Conservation (phyloP, 2,888 invertebrate genomes). For the Rutpela maculata region DNA sequence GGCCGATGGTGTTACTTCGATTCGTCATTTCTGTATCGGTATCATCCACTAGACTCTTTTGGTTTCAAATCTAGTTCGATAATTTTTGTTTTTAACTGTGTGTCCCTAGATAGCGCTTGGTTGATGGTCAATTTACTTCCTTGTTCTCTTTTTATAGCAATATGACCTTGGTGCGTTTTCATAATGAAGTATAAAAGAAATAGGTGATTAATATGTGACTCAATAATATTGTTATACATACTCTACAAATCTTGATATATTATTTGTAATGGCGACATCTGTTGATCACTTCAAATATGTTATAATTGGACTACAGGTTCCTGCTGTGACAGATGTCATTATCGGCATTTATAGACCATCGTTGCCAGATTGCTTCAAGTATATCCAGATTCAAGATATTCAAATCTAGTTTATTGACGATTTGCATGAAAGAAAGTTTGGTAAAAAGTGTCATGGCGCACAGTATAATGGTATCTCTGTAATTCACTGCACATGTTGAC, state of each 20-base stretch:
- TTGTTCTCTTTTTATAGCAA: neutral
- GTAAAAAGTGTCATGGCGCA: too few relatives aligned
- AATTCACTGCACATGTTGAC: too few relatives aligned
- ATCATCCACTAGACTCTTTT: conserved; percentile 5
- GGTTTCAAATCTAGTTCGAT: conserved; percentile 28
- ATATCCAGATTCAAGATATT: too few relatives aligned
- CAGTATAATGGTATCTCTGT: too few relatives aligned
- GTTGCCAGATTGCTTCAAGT: neutral
- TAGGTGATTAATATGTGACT: neutral
- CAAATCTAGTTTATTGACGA: too few relatives aligned
- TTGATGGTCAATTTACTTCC: neutral
- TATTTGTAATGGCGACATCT: neutral
- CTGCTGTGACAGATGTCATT: neutral
- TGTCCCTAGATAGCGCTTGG: neutral
- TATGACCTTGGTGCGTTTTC: neutral
- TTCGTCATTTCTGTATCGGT: conserved; percentile 31
- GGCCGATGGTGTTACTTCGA: conserved; percentile 21
- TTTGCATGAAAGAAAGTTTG: too few relatives aligned
- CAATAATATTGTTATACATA: neutral
- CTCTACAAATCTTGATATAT: too few relatives aligned
- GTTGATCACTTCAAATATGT: neutral
- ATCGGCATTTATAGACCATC: neutral
- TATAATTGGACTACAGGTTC: neutral
- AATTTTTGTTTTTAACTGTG: conserved; percentile 10
- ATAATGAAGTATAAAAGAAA: neutral